Evolutionary conservation across 2,888 invertebrate species (phyloP).

Genomic region (Erannis defoliaria): DNA sequence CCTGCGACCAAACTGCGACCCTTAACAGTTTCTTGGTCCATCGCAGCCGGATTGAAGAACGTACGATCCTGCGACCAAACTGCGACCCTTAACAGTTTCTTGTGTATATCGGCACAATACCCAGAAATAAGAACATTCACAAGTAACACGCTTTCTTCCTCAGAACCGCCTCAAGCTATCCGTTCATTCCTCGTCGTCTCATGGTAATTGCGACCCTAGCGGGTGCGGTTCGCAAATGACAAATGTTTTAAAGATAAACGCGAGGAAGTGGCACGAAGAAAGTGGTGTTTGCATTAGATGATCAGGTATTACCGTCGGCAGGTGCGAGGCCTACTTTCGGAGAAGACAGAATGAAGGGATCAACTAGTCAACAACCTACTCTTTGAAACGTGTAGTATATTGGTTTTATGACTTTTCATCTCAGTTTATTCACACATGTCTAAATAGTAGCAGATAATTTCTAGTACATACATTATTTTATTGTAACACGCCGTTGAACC

Average conservation of each 20-base stretch:
- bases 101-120: neutral
- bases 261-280: slow-evolving; percentile 56
- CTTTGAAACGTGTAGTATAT: neutral
- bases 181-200: slow-evolving; percentile 52
- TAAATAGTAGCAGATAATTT: no score
- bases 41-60: no score
- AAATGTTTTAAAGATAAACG: slow-evolving; percentile 51
- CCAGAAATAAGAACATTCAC: slow-evolving; percentile 24
- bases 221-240: slow-evolving; percentile 55
- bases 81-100: neutral
- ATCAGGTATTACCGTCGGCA: slow-evolving; percentile 22
- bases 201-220: slow-evolving; percentile 58
- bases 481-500: no score
- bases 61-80: no score
- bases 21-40: no score
- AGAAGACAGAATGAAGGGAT: slow-evolving; percentile 4
- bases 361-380: neutral
- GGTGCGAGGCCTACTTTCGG: slow-evolving; percentile 28
- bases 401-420: neutral
- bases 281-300: slow-evolving; percentile 44
- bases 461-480: no score
- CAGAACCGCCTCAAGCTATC: slow-evolving; percentile 46
- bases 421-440: neutral
- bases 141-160: slow-evolving; percentile 24
- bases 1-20: no score